Percentiles rank a stretch among this genome's conserved stretches.
phyloP scores from a whole-genome alignment of 1,140 invertebrate species.

The Riptortus pedestris region DNA sequence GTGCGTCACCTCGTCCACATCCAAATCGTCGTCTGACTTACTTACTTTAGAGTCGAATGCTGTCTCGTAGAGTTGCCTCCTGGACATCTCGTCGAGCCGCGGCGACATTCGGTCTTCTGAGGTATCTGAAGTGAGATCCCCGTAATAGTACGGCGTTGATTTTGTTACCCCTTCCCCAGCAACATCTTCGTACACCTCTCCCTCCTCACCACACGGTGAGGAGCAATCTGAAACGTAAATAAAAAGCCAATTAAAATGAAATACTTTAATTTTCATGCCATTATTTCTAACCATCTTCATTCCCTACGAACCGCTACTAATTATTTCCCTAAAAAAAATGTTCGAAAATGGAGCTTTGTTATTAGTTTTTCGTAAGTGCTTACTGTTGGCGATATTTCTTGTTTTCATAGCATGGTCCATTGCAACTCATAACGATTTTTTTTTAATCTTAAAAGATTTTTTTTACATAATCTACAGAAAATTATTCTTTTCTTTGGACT shows the following conservation, averaged over 20 bases:
- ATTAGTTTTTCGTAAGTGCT: no score
- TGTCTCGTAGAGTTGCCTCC: conserved; percentile 72
- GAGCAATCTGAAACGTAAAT: background rate
- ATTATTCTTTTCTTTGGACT: no score
- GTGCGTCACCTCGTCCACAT: conserved; percentile 38
- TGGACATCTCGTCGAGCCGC: conserved; percentile 49
- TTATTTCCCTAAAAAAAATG: no score
- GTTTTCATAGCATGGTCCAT: no score
- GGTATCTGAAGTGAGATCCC: conserved; percentile 18
- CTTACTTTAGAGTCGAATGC: conserved; percentile 78
- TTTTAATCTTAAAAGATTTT: no score
- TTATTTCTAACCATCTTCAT: no score
- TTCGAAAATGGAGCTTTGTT: no score
- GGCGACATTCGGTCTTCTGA: conserved; percentile 24
- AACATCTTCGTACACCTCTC: conserved; percentile 35
- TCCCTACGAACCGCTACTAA: no score
- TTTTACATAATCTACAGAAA: no score
- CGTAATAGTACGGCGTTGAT: conserved; percentile 32
- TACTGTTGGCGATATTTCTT: no score
- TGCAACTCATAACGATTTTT: no score
- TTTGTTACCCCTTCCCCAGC: conserved; percentile 31
- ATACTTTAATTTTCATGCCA: no score
- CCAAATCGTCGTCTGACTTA: conserved; percentile 68
- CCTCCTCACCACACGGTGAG: conserved; percentile 34
- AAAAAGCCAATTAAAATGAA: background rate